phyloP scores from a whole-genome alignment of 2,888 invertebrate genomes.

The Harmothoe impar region DNA sequence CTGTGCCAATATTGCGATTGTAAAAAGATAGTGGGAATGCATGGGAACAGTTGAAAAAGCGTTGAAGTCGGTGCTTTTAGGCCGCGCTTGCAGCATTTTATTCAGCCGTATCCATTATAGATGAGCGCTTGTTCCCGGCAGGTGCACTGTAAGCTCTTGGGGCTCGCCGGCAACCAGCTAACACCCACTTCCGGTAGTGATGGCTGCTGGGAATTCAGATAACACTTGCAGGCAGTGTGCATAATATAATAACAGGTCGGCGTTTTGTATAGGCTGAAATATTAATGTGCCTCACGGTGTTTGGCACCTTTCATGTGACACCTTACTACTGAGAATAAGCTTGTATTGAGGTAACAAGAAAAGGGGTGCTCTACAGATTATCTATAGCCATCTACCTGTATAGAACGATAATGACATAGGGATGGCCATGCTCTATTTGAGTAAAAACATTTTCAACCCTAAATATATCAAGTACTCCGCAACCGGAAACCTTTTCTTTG shows the following conservation, averaged over 20 bases:
- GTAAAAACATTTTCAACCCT: too few species aligned
- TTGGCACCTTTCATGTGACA: neutral
- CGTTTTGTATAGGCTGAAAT: neutral
- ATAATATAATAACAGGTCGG: constrained; percentile 3
- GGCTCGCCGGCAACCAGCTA: constrained; percentile 6
- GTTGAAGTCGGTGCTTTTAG: neutral
- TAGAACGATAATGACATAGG: too few species aligned
- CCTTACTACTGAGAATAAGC: too few species aligned
- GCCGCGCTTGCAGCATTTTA: constrained; percentile 1
- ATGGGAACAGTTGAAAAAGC: neutral
- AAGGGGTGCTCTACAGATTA: too few species aligned
- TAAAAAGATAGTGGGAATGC: too few species aligned
- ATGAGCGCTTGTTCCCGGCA: constrained; percentile 22
- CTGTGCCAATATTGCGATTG: too few species aligned
- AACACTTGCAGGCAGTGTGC: neutral
- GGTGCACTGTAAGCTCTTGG: neutral
- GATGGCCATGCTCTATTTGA: too few species aligned
- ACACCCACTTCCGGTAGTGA: neutral
- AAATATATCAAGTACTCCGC: too few species aligned
- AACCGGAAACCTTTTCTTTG: too few species aligned
- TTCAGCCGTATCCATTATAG: neutral
- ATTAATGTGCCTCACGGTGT: neutral
- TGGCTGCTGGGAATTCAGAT: neutral
- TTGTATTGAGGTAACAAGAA: too few species aligned
- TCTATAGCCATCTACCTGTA: too few species aligned